phyloP scores from a whole-genome alignment of 2,797 vertebrate species.

The Orientallactaga sibirica region DNA sequence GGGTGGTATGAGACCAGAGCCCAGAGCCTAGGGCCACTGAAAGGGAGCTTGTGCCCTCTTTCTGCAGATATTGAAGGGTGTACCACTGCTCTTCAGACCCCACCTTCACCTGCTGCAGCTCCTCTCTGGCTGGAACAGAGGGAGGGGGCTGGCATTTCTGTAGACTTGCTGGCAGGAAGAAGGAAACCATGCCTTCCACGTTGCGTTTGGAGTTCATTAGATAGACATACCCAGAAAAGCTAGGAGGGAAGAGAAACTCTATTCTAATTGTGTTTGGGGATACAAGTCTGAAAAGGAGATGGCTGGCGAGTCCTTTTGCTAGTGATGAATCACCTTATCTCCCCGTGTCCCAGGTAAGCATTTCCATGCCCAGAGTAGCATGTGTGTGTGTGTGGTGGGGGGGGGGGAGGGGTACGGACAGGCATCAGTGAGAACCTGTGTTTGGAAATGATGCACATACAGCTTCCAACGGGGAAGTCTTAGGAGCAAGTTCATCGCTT shows the following conservation, averaged over 20 bases:
- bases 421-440: background rate
- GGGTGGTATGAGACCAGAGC: background rate
- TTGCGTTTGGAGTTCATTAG: background rate
- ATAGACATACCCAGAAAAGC: background rate
- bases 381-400: background rate
- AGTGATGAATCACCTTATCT: slow-evolving; percentile 41
- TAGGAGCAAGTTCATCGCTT: background rate
- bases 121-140: background rate
- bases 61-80: background rate
- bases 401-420: too few relatives aligned
- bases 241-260: background rate
- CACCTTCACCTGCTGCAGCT: background rate
- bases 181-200: background rate
- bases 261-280: background rate
- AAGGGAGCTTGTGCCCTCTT: background rate
- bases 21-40: too few relatives aligned
- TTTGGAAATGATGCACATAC: background rate
- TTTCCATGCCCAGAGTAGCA: background rate
- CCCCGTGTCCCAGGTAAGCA: slow-evolving; percentile 19
- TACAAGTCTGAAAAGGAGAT: background rate
- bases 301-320: background rate
- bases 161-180: background rate
- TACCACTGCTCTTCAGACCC: background rate
- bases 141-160: background rate
- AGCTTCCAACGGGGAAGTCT: background rate